These are phyloP conservation scores for Acanthornis magna DNA, from an alignment of 2,797 vertebrate genomes.

Conservation along the genomic window DNA sequence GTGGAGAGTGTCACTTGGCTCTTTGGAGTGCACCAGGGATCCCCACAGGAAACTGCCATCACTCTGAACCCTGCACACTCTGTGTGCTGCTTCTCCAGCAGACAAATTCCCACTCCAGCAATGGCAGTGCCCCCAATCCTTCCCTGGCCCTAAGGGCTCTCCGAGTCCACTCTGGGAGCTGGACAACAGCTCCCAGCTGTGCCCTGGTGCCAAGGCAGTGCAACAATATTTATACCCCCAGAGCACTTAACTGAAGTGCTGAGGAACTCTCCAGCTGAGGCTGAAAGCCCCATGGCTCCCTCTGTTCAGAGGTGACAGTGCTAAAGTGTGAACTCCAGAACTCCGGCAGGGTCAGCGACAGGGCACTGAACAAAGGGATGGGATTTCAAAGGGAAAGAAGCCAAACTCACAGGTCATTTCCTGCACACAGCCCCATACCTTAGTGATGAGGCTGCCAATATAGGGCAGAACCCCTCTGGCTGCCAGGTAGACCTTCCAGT, in stretches of 20 bases:
- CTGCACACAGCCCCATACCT: slow-evolving; percentile 75
- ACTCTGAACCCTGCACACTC: neutral
- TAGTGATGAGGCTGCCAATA: slow-evolving; percentile 96
- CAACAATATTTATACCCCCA: neutral
- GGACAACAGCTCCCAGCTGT: neutral
- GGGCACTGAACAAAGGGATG: neutral
- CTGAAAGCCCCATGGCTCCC: neutral
- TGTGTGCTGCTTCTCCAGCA: neutral
- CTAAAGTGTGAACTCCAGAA: neutral
- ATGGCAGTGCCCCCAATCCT: neutral
- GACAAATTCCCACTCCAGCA: neutral
- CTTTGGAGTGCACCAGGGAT: neutral
- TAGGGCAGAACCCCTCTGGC: slow-evolving; percentile 95
- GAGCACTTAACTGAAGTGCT: neutral
- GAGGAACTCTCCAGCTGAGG: neutral
- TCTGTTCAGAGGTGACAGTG: neutral
- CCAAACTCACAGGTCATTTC: neutral
- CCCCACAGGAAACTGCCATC: neutral
- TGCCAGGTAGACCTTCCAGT: slow-evolving; percentile 98
- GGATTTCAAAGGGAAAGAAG: neutral
- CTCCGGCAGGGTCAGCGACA: neutral
- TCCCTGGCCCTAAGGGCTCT: neutral
- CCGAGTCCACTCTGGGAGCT: neutral
- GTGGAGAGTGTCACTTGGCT: neutral
- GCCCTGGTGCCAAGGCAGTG: neutral